Percentiles rank a stretch among this genome's conserved stretches.
phyloP scores from a whole-genome alignment of 2,113 vertebrate genomes.

The Callipepla squamata region DNA sequence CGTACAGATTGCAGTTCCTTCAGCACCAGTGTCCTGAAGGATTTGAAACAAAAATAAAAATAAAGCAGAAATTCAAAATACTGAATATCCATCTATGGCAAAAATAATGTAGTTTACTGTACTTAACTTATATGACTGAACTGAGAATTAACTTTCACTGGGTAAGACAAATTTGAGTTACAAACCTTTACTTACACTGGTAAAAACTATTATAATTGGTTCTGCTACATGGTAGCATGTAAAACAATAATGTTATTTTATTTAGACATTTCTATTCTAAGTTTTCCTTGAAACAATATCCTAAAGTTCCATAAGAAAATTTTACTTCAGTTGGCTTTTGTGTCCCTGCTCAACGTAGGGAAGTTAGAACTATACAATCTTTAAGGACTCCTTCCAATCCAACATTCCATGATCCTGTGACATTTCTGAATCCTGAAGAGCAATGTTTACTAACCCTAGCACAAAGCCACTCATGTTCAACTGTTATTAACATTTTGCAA shows the following conservation, averaged over 20 bases:
- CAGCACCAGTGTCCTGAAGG: slow-evolving; percentile 74
- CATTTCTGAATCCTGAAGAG: not conserved
- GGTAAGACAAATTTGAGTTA: not conserved
- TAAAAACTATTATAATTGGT: not conserved
- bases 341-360: not conserved
- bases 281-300: not conserved
- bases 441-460: not conserved
- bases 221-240: not conserved
- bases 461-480: not conserved
- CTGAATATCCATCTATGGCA: not conserved
- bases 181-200: not conserved
- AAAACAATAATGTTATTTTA: not conserved
- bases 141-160: not conserved
- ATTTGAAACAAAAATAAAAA: slow-evolving; percentile 55
- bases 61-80: not conserved
- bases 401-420: not conserved
- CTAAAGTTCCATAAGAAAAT: not conserved
- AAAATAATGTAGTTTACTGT: not conserved
- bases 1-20: slow-evolving; percentile 73
- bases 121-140: not conserved
- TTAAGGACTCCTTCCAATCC: not conserved
- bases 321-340: not conserved
- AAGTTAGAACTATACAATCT: not conserved
- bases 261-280: not conserved
- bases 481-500: not conserved